These are phyloP conservation scores for Argyra leucocephala DNA, from an alignment of 2,888 invertebrate species.

Conservation along the genomic window DNA sequence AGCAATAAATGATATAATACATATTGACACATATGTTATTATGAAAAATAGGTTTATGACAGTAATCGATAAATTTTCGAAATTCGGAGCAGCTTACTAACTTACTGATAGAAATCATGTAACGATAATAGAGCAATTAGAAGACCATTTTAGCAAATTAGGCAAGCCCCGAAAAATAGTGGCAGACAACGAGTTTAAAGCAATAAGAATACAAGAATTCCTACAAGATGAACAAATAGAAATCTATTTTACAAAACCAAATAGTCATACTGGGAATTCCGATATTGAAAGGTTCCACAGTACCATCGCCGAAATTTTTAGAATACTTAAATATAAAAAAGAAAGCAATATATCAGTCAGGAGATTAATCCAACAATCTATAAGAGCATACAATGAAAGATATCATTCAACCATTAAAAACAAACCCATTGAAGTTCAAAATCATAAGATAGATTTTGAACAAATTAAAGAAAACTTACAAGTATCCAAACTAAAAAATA, in stretches of 20 bases:
- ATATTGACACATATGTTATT: slow-evolving; percentile 16
- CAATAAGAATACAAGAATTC: background rate
- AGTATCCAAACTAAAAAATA: slow-evolving; percentile 7
- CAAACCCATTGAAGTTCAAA: slow-evolving; percentile 2
- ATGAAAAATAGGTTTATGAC: slow-evolving; percentile 10
- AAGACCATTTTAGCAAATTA: too few species aligned
- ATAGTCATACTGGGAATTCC: slow-evolving; percentile 1
- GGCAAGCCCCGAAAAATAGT: too few species aligned
- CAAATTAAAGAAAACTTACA: slow-evolving; percentile 14
- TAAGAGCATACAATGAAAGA: background rate
- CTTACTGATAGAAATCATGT: background rate
- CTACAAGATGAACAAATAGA: background rate
- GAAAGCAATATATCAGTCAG: slow-evolving; percentile 15
- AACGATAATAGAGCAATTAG: background rate
- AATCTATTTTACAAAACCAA: slow-evolving; percentile 9
- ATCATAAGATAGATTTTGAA: background rate
- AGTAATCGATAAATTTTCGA: too few species aligned
- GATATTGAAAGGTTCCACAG: background rate
- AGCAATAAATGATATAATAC: slow-evolving; percentile 15
- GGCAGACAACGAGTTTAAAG: slow-evolving; percentile 18
- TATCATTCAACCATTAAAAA: background rate
- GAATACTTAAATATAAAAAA: slow-evolving; percentile 12
- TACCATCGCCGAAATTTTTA: slow-evolving; percentile 13
- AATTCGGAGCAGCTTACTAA: slow-evolving; percentile 9
- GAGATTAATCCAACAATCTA: slow-evolving; percentile 7